These are phyloP conservation scores for Synaphobranchus kaupii DNA, from an alignment of 2,797 vertebrate genomes.

Conservation along the genomic window DNA sequence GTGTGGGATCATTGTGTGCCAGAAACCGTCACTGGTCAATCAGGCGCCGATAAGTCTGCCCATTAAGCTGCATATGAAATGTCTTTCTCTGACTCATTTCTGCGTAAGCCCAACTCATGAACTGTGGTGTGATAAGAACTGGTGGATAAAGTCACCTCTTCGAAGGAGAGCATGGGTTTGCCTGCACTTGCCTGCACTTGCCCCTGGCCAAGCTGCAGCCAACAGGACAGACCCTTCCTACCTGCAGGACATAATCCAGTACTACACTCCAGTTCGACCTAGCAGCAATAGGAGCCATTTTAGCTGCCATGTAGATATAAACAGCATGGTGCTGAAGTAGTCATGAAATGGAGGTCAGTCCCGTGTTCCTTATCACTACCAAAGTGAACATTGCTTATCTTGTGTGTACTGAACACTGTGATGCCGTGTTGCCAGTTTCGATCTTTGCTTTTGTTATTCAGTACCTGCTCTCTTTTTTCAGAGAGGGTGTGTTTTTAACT, in stretches of 20 bases:
- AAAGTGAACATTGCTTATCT: slow-evolving; percentile 28
- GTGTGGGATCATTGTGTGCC: background rate
- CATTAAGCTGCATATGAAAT: too few species aligned
- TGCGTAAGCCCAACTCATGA: background rate
- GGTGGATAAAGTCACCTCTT: background rate
- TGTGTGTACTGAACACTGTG: slow-evolving; percentile 25
- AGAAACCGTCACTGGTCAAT: background rate
- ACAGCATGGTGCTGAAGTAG: background rate
- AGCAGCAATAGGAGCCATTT: slow-evolving; percentile 73
- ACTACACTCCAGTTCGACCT: slow-evolving; percentile 27
- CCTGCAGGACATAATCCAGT: too few species aligned
- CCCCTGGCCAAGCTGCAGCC: slow-evolving; percentile 49
- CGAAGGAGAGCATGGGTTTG: slow-evolving; percentile 43
- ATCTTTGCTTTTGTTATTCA: background rate
- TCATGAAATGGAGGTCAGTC: slow-evolving; percentile 25
- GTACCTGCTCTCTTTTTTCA: background rate
- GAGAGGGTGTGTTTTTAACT: background rate
- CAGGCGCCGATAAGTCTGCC: too few species aligned
- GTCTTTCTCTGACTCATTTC: too few species aligned
- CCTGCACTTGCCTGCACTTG: slow-evolving; percentile 79
- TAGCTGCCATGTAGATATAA: background rate
- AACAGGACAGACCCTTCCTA: too few species aligned
- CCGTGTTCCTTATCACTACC: slow-evolving; percentile 29
- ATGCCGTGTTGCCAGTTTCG: slow-evolving; percentile 23
- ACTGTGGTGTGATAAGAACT: background rate